phyloP scores from a whole-genome alignment of 2,113 vertebrate species.

The Lophochroa leadbeateri region DNA sequence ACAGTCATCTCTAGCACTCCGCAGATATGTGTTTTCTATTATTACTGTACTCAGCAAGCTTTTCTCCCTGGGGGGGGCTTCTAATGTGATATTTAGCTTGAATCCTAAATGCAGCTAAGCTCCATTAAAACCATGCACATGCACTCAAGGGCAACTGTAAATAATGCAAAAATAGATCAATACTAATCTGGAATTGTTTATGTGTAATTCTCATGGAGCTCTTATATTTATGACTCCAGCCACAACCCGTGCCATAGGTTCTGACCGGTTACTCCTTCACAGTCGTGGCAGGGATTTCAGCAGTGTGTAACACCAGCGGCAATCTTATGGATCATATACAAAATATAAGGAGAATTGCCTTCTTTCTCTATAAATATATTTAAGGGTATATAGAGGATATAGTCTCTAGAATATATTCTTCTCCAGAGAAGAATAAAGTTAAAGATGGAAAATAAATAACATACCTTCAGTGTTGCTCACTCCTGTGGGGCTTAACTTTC shows the following conservation, averaged over 20 bases:
- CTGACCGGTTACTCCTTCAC: neutral
- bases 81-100: conserved; percentile 58
- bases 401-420: neutral
- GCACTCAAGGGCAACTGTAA: conserved; percentile 62
- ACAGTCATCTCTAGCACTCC: neutral
- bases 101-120: conserved; percentile 35
- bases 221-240: neutral
- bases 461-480: neutral
- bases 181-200: conserved; percentile 55
- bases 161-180: conserved; percentile 69
- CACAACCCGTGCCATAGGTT: neutral
- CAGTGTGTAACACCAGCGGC: neutral
- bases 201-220: conserved; percentile 3
- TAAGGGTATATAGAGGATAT: neutral
- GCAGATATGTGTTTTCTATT: neutral
- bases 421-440: neutral
- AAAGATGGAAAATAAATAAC: neutral
- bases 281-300: neutral
- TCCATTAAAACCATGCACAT: conserved; percentile 26
- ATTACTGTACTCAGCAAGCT: neutral
- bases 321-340: neutral
- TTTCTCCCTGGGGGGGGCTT: neutral
- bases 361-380: neutral
- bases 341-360: neutral
- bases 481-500: neutral